Percentiles rank a stretch among this genome's conserved stretches.
Conservation (phyloP, 2,113 vertebrate species). For the Cariama cristata region DNA sequence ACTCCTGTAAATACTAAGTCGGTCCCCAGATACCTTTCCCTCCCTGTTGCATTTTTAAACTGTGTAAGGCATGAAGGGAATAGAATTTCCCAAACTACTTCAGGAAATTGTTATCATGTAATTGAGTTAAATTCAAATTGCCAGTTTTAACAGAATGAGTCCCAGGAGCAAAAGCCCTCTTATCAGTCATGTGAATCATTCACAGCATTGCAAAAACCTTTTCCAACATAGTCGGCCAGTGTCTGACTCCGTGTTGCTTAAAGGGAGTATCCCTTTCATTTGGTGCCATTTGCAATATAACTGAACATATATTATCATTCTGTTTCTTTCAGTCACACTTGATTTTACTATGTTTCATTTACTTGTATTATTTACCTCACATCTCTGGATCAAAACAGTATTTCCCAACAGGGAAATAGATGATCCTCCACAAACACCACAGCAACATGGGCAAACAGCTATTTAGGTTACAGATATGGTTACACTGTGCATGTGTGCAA, state of each 20-base stretch:
- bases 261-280: background rate
- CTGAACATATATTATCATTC: background rate
- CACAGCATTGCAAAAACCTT: background rate
- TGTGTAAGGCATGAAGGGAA: background rate
- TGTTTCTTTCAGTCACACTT: background rate
- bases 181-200: background rate
- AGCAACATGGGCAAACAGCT: background rate
- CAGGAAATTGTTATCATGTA: background rate
- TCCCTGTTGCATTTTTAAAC: background rate
- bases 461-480: background rate
- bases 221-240: background rate
- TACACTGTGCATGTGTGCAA: background rate
- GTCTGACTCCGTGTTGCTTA: background rate
- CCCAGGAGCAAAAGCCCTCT: background rate
- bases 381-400: background rate
- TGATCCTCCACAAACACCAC: background rate
- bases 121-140: background rate
- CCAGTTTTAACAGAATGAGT: background rate
- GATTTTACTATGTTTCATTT: background rate
- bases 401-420: background rate
- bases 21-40: background rate
- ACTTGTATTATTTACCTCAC: background rate
- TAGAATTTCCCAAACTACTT: background rate
- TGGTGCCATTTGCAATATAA: background rate
- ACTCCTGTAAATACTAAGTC: background rate